phyloP scores from a whole-genome alignment of 2,797 vertebrate species.

The Premnoplex brunnescens region DNA sequence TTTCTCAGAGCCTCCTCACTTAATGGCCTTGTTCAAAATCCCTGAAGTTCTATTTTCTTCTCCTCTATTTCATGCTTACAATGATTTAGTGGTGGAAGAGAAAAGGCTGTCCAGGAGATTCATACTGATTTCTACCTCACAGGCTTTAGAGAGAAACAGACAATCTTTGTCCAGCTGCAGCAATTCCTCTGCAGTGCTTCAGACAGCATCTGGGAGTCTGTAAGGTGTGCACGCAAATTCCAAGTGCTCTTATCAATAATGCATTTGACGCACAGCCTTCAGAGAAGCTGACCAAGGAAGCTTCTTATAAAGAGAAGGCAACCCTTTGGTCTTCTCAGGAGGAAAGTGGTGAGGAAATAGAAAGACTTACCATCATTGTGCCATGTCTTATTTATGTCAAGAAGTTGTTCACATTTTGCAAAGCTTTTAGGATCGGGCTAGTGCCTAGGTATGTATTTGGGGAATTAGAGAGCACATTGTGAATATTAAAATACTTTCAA shows the following conservation, averaged over 20 bases:
- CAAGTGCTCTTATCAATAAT: constrained; percentile 43
- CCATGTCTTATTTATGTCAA: constrained; percentile 28
- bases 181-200: neutral
- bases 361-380: neutral
- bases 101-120: neutral
- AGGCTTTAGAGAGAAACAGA: neutral
- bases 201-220: neutral
- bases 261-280: neutral
- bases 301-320: neutral
- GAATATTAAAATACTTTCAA: neutral
- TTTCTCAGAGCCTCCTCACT: neutral
- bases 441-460: neutral
- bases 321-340: neutral
- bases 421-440: constrained; percentile 25
- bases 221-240: neutral
- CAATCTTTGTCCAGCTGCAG: neutral
- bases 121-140: neutral
- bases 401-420: neutral
- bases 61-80: neutral
- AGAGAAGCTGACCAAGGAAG: neutral
- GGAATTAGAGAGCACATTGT: neutral
- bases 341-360: neutral
- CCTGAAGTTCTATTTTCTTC: neutral
- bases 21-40: neutral
- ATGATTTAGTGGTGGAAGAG: neutral